These are phyloP conservation scores for Tretioscincus oriximinensis DNA, from an alignment of 2,113 vertebrate species.

Conservation along the genomic window DNA sequence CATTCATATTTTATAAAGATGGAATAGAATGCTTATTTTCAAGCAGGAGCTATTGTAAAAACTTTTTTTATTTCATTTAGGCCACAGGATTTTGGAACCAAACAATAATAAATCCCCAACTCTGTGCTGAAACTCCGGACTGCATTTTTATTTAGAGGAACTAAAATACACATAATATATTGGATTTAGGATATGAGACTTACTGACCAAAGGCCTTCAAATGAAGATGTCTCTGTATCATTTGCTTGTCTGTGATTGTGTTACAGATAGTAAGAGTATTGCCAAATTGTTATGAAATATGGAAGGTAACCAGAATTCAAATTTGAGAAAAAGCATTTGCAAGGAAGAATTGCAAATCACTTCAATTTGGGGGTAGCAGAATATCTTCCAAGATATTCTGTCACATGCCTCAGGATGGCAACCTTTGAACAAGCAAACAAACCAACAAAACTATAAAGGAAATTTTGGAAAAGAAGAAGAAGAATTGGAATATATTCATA, in stretches of 20 bases:
- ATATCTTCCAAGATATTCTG: too few relatives aligned
- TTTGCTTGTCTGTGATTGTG: not conserved
- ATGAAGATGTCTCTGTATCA: not conserved
- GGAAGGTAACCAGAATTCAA: not conserved
- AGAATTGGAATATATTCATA: too few relatives aligned
- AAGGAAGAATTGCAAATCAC: not conserved
- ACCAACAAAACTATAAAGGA: too few relatives aligned
- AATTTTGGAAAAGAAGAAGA: too few relatives aligned
- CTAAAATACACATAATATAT: conserved; percentile 36
- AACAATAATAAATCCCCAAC: conserved; percentile 52
- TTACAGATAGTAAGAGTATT: not conserved
- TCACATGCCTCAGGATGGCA: too few relatives aligned
- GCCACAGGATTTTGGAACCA: conserved; percentile 50
- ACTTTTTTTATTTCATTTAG: conserved; percentile 63
- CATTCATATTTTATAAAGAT: conserved; percentile 66
- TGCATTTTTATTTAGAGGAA: conserved; percentile 57
- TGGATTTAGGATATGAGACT: conserved; percentile 19
- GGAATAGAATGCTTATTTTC: conserved; percentile 60
- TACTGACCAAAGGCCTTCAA: conserved; percentile 25
- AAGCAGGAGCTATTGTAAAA: conserved; percentile 59
- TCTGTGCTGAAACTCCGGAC: conserved; percentile 39
- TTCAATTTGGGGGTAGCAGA: too few relatives aligned
- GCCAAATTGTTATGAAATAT: not conserved
- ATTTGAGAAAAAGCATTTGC: not conserved
- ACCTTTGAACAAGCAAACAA: too few relatives aligned